A percentile compares a stretch with the other conserved stretches of the same genome.
phyloP scores from a whole-genome alignment of 2,797 vertebrate genomes.

The Eleutherodactylus coqui region DNA sequence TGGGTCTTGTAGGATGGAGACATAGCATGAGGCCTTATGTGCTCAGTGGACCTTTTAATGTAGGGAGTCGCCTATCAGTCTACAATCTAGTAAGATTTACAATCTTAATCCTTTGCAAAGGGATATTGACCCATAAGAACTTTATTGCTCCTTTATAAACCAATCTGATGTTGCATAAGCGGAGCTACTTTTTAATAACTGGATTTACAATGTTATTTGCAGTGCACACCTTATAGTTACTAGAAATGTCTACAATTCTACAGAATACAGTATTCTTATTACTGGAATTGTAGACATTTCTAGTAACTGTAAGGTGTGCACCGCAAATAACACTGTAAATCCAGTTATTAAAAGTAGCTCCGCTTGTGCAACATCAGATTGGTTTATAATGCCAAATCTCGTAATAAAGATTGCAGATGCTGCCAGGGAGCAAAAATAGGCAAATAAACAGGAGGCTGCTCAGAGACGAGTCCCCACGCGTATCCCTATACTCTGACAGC shows the following conservation, averaged over 20 bases:
- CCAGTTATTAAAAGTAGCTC: neutral
- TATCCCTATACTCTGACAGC: no score
- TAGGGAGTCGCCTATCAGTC: no score
- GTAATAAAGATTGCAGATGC: no score
- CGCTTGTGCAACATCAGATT: neutral
- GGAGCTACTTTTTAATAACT: neutral
- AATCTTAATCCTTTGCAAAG: no score
- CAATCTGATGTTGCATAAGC: neutral
- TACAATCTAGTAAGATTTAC: no score
- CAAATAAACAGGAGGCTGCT: no score
- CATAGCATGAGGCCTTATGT: neutral
- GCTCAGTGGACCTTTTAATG: neutral
- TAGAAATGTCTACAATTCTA: neutral
- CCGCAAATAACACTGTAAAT: neutral
- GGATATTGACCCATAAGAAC: no score
- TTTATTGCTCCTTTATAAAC: no score
- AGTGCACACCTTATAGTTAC: neutral
- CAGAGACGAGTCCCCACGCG: no score
- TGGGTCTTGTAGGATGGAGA: neutral
- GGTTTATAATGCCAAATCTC: constrained; percentile 1
- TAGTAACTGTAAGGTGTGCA: neutral
- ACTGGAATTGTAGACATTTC: neutral
- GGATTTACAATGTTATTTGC: neutral
- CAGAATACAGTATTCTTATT: neutral
- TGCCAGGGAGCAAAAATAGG: no score